phyloP scores from a whole-genome alignment of 1,140 invertebrate species.

The Orchesella cincta region DNA sequence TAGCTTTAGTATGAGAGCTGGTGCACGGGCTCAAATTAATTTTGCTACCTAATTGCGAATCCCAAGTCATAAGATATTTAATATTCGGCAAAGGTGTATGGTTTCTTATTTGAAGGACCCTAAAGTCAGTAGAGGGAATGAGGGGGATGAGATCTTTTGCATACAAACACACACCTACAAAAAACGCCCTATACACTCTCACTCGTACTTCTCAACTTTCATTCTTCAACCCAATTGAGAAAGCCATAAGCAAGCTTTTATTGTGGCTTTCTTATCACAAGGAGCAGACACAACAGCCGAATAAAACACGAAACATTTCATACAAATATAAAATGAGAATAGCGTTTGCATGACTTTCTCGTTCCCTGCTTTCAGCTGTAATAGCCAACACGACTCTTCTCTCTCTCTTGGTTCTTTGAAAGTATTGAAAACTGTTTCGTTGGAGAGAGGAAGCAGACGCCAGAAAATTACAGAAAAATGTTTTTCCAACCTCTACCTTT shows the following conservation, averaged over 20 bases:
- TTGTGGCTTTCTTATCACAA: slow-evolving; percentile 17
- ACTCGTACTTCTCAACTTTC: not conserved
- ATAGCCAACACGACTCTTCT: too few relatives aligned
- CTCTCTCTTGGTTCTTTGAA: too few relatives aligned
- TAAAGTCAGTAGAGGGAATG: slow-evolving; percentile 7
- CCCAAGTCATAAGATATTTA: slow-evolving; percentile 51
- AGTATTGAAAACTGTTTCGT: too few relatives aligned
- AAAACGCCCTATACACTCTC: not conserved
- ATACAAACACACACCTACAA: not conserved
- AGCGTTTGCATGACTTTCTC: not conserved
- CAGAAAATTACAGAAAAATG: slow-evolving; percentile 51
- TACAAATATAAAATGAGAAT: slow-evolving; percentile 28
- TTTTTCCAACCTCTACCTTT: slow-evolving; percentile 51
- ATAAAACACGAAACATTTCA: slow-evolving; percentile 12
- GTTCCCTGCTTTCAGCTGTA: too few relatives aligned
- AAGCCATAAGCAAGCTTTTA: slow-evolving; percentile 9
- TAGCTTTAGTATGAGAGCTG: too few relatives aligned
- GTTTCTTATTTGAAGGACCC: not conserved
- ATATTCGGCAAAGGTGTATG: slow-evolving; percentile 42
- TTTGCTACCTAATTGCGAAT: slow-evolving; percentile 51
- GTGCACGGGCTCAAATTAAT: slow-evolving; percentile 46
- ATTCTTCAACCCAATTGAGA: slow-evolving; percentile 9
- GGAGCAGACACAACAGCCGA: not conserved
- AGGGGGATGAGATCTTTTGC: not conserved
- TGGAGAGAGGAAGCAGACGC: not conserved